Evolutionary conservation across 2,113 vertebrate species (phyloP), one percentile per base, ranked within the genome.

Genomic region (Thunnus thynnus): DNA sequence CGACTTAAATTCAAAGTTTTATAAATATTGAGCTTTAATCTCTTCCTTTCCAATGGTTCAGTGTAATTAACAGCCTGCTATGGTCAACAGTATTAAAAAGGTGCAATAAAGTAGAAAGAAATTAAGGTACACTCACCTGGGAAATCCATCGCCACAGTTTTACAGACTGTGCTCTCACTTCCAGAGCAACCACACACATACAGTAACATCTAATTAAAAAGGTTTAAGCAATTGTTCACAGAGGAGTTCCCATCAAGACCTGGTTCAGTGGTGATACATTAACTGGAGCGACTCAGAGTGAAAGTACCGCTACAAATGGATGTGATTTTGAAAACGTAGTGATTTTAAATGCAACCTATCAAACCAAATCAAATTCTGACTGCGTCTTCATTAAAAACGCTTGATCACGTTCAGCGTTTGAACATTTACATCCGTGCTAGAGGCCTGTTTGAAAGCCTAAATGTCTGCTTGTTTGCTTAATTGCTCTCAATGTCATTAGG

Each of bases 181-280:
- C 56, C 22, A 41, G 36, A 71, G 47, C 16, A 30, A 74, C 58
- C 5, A 73, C 2, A 56, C 61, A 78, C 36, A 79, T 56, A 54
- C 74, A 56, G 48, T 50, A 79, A 30, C 52, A 72, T 76, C 76
- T 78, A 84, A 89, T 86, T 86, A 84, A 82, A 89, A 20, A n/a
- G 30, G 16, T 74, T 86, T 73, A 54, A 70, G 62, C 32, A 82
- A 75, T 66, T 71, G 75, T 80, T 80, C 83, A 82, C 83, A 71
- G 63, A 76, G 63, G 84, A 86, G 71, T 69, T 65, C 47, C 71
- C 54, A 66, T 81, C 60, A 73, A 77, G 67, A 18, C n/a, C 64
- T 63, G 78, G 14, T 65, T 78, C 73, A 62, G 54, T 54, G 62
- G 54, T 72, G 79, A 82, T 77, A 41, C 25, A 83, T 77, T 54